Conservation (phyloP, 1,140 invertebrate genomes). For the Cydia strobilella region DNA sequence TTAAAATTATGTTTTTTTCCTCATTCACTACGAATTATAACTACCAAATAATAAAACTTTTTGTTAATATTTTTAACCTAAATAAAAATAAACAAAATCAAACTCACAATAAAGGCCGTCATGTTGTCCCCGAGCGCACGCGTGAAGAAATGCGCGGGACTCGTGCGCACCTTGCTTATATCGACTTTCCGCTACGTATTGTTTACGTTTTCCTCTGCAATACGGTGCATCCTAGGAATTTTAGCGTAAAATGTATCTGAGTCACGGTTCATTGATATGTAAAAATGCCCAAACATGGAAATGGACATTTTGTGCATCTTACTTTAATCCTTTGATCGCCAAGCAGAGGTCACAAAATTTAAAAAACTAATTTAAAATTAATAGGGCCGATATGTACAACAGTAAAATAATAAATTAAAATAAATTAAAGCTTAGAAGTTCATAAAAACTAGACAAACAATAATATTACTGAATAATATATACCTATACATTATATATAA, state of each 20-base stretch:
- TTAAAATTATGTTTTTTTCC: not conserved
- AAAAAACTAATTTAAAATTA: too few relatives aligned
- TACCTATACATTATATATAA: too few relatives aligned
- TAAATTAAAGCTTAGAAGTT: too few relatives aligned
- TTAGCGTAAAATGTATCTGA: not conserved
- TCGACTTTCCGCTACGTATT: slow-evolving; percentile 27
- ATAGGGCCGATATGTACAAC: too few relatives aligned
- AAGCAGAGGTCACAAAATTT: too few relatives aligned
- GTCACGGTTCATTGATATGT: not conserved
- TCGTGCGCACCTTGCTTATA: slow-evolving; percentile 22
- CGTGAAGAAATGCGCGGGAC: slow-evolving; percentile 19
- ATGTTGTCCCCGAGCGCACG: slow-evolving; percentile 21
- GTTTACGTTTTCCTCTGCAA: slow-evolving; percentile 18
- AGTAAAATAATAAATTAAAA: too few relatives aligned
- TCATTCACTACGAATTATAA: not conserved
- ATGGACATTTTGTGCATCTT: too few relatives aligned
- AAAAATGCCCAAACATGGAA: not conserved
- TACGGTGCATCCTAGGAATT: not conserved
- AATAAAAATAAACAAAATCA: not conserved
- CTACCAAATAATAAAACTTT: not conserved
- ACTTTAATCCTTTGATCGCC: too few relatives aligned
- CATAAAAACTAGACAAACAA: too few relatives aligned
- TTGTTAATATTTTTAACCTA: not conserved
- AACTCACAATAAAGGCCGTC: slow-evolving; percentile 1
- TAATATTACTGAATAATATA: too few relatives aligned